Evolutionary conservation across 2,888 invertebrate species (phyloP).

Genomic region (Dendrolimus houi): DNA sequence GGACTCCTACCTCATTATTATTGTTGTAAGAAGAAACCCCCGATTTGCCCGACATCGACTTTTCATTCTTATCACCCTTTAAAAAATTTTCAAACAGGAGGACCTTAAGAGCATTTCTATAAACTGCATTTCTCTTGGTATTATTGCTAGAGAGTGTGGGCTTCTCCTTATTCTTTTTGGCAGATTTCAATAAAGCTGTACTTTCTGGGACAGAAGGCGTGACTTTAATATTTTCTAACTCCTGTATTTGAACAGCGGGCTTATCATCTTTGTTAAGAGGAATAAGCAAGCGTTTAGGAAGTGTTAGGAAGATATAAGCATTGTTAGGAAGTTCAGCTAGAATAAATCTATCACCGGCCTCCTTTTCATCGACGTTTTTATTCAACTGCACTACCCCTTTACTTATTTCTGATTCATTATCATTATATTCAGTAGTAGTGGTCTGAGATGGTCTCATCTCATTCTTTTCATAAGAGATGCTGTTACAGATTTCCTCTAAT

Average conservation of each 20-base stretch:
- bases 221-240: slow-evolving; percentile 22
- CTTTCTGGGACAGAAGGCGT: slow-evolving; percentile 18
- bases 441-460: neutral
- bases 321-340: slow-evolving; percentile 43
- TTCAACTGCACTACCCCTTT: slow-evolving; percentile 7
- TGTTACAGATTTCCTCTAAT: neutral
- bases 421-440: neutral
- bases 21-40: slow-evolving; percentile 27
- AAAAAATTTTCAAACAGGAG: slow-evolving; percentile 47
- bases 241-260: slow-evolving; percentile 15
- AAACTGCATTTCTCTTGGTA: slow-evolving; percentile 27
- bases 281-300: slow-evolving; percentile 39
- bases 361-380: slow-evolving; percentile 7
- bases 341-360: slow-evolving; percentile 20
- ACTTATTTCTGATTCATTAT: slow-evolving; percentile 1
- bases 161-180: slow-evolving; percentile 30
- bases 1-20: slow-evolving; percentile 47
- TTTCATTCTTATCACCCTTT: slow-evolving; percentile 36
- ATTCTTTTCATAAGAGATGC: neutral
- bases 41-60: slow-evolving; percentile 20
- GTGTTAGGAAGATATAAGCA: slow-evolving; percentile 50
- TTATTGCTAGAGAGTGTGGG: slow-evolving; percentile 20
- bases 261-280: slow-evolving; percentile 19
- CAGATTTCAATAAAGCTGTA: slow-evolving; percentile 16
- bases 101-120: slow-evolving; percentile 45